phyloP scores from a whole-genome alignment of 2,113 vertebrate species.

The Takifugu flavidus region DNA sequence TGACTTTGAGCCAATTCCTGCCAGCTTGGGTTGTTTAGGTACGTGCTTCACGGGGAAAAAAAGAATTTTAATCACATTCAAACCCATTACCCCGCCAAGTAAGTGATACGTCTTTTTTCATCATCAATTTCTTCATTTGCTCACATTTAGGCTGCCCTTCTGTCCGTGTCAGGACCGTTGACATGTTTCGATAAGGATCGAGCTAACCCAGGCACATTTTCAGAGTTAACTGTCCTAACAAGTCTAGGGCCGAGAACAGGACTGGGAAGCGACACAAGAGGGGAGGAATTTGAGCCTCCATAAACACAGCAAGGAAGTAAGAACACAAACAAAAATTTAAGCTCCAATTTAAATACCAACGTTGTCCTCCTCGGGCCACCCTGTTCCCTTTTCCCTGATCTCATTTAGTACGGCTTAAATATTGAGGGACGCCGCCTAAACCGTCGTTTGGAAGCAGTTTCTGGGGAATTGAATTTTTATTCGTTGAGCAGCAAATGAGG shows the following conservation, averaged over 20 bases:
- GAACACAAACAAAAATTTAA: conserved; percentile 57
- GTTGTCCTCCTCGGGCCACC: conserved; percentile 38
- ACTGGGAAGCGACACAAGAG: conserved; percentile 19
- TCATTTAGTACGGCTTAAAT: conserved; percentile 57
- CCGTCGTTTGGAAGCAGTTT: conserved; percentile 62
- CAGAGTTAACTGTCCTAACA: conserved; percentile 36
- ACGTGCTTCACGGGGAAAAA: conserved; percentile 43
- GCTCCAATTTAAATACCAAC: conserved; percentile 57
- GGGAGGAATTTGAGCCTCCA: conserved; percentile 44
- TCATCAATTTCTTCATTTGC: conserved; percentile 32
- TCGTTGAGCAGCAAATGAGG: conserved; percentile 57
- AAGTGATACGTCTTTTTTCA: conserved; percentile 52
- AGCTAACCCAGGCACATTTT: conserved; percentile 32
- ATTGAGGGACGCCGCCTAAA: conserved; percentile 51
- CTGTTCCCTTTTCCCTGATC: conserved; percentile 45
- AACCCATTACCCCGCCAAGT: conserved; percentile 60
- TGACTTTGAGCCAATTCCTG: conserved; percentile 60
- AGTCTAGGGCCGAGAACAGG: conserved; percentile 33
- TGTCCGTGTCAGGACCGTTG: conserved; percentile 25
- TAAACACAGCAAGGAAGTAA: conserved; percentile 17
- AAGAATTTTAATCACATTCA: conserved; percentile 63
- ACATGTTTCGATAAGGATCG: conserved; percentile 36
- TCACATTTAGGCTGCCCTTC: conserved; percentile 16
- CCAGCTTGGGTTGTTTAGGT: conserved; percentile 57
- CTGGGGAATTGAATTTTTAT: conserved; percentile 62